Evolutionary conservation across 2,888 invertebrate genomes (phyloP), one percentile per base, ranked within the genome.

Genomic region (Drosophila fulvimacula): DNA sequence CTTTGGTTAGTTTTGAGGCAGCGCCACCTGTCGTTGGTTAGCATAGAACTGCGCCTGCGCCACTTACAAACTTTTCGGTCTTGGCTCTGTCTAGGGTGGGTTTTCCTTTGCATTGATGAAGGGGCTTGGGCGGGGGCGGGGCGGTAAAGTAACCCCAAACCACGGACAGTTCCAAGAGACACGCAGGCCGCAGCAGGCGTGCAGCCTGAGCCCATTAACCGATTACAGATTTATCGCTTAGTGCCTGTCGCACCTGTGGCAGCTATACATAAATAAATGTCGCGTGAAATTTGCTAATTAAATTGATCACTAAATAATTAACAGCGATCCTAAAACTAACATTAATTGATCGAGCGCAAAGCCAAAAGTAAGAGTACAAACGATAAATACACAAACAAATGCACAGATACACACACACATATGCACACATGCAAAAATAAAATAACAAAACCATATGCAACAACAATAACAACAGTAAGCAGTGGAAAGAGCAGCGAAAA

Each of bases 21-120:
- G 44, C 73, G 24, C 73, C 73, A 71, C 52, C 73, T 74, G 11
- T 4, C 48, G 76, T 6, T 21, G 11, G 24, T 11, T 38, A 11
- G 15, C 2, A 3, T 1, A 38, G n/a, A 24, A 46, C 52, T 24
- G 53, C 70, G 70, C 56, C 48, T 75, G 73, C 73, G 64, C 36
- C 57, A 57, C 34, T 46, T 56, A 21, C 21, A 19, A 2, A 27
- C 17, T n/a, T 17, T 30, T 1, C n/a, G 21, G 5, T 0, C 6
- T n/a, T 5, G 17, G 27, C 5, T 15, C 15, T 46, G 30, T 5
- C 9, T 11, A n/a, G 57, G 57, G 57, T 57, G 57, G 46, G 15
- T 57, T 57, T 38, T 19, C 36, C n/a, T 27, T 27, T 17, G 24
- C 38, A 17, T 52, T 38, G 24, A 10, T 30, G 48, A n/a, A n/a